Evolutionary conservation across 2,888 invertebrate species (phyloP), one percentile per base, ranked within the genome.

Genomic region (Liodrosophila aerea): DNA sequence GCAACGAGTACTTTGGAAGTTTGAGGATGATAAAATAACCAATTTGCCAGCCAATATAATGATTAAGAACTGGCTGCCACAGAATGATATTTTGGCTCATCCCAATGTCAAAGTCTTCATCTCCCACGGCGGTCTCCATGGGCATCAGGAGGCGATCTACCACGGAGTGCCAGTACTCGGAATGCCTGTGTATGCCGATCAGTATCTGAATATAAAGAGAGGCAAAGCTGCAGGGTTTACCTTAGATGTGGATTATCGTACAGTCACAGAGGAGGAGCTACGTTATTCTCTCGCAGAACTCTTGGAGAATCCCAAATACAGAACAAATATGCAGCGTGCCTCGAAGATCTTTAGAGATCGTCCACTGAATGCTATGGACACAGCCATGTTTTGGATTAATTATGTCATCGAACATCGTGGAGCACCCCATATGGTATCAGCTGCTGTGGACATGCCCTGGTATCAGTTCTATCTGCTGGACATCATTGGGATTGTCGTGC

Each of bases 61-160:
- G 66, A 57, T 91, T 0, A 82, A 85, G 16, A 89, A 89, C 31
- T 92, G 92, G 91, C 74, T 91, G 54, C 91, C 92, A 0, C 92
- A 92, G 68, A 87, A 84, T 30, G 91, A 91, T 65, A 87, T 92
- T 12, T 51, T 88, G 68, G 89, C 87, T 0, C 90, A 90, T 76
- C 87, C 82, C 0, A 90, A 90, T 53, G 73, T 90, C 0, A 89
- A 86, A 54, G 72, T 90, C 0, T 91, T 91, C 64, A 90, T 91
- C 9, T 83, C 88, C 0, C 90, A 90, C 15, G 90, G 90, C 0
- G 87, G 87, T 0, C 65, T 84, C 0, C 78, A 89, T 27, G 88
- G 90, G 18, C 85, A 84, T 1, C 88, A 88, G 59, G 90, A 91
- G 59, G 87, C 89, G 0, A 73, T 90, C 0, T 56, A 87, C 36